phyloP scores from a whole-genome alignment of 2,113 vertebrate genomes.

The Macrotus californicus region DNA sequence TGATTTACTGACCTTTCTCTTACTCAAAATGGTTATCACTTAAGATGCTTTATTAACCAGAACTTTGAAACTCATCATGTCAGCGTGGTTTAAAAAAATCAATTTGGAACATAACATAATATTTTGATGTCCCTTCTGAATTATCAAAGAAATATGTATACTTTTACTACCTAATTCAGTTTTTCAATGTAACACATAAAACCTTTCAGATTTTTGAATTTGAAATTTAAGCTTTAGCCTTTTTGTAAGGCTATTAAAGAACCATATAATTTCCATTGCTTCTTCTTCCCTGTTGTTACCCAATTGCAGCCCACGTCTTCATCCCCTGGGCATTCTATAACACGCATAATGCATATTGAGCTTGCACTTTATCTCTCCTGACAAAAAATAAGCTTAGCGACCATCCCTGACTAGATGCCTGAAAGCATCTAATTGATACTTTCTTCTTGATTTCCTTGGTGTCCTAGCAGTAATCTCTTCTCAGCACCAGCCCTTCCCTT shows the following conservation, averaged over 20 bases:
- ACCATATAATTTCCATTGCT: neutral
- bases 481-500: neutral
- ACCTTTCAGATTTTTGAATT: constrained; percentile 13
- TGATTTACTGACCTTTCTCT: constrained; percentile 14
- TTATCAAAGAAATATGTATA: neutral
- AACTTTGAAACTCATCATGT: neutral
- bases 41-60: constrained; percentile 22
- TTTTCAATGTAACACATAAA: neutral
- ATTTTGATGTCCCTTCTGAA: neutral
- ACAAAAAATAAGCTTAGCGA: constrained; percentile 2
- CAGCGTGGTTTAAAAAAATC: neutral
- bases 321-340: neutral
- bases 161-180: constrained; percentile 20
- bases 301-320: neutral
- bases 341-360: neutral
- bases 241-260: constrained; percentile 19
- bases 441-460: neutral
- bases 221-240: constrained; percentile 39
- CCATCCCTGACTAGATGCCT: neutral
- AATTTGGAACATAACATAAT: neutral
- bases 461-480: neutral
- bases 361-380: neutral
- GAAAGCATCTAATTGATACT: neutral
- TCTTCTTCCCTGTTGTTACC: neutral
- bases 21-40: neutral